Evolutionary conservation across 2,797 vertebrate genomes (phyloP), one percentile per base, ranked within the genome.

Genomic region (Galago senegalensis): DNA sequence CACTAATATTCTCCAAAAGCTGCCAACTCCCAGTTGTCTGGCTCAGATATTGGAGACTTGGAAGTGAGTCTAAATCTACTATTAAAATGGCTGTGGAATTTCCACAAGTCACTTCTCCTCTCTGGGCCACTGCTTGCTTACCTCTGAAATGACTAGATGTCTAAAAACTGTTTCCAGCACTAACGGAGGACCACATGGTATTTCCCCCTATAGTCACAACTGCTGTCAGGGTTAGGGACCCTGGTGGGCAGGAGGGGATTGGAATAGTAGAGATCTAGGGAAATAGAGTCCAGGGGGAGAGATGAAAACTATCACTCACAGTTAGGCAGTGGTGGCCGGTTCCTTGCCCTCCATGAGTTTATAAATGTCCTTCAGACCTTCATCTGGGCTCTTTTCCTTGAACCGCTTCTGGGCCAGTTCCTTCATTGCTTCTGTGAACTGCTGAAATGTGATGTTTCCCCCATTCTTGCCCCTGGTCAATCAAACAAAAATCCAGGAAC

Each of bases 361-460:
- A 13, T 99, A 98, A 27, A 99, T 49, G 86, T 98, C 98, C 97
- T 99, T 98, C 63, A 99, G 93, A 0, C 99, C 99, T 93, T 99
- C 99, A 37, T 99, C 99, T 3, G 98, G 98, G 9, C 96, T 97
- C 96, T 99, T 99, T 25, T 98, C 99, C 95, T 99, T 99, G 95
- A 99, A 99, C 20, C 98, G 98, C 73, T 99, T 99, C 5, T 96
- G 81, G 34, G 99, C 99, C 95, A 99, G 58, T 92, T 99, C 99
- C n/a, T 97, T 97, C 98, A 99, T 91, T 2, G 99, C 99, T 97
- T 99, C 98, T 95, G 97, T 98, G 97, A 99, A 99, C 98, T 99
- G 99, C 73, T 98, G 97, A 86, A 99, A 99, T 1, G 98, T 99
- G 97, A 99, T 99, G n/a, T 99, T 99, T 58, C 98, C 98, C 86